A percentile compares a stretch with the other conserved stretches of the same genome.
Conservation (phyloP, 1,140 invertebrate species). For the Ephestia elutella region DNA sequence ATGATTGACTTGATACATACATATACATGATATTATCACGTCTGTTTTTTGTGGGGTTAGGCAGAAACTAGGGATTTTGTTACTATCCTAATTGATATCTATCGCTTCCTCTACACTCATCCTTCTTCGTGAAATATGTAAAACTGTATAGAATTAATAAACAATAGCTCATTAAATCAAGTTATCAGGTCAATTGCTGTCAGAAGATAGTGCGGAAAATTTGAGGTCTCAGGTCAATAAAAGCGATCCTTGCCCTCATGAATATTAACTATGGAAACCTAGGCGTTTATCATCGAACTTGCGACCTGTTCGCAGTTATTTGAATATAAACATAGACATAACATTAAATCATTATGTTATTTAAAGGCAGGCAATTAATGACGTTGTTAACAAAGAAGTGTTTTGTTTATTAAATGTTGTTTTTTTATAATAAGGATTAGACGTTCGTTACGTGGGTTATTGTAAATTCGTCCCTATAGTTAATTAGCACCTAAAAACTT, state of each 20-base stretch:
- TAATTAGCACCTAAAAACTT: too few relatives aligned
- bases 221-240: neutral
- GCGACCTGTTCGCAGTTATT: neutral
- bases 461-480: too few relatives aligned
- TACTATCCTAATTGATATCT: too few relatives aligned
- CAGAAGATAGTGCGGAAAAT: neutral
- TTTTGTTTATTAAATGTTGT: neutral
- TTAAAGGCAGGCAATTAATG: neutral
- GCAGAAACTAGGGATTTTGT: too few relatives aligned
- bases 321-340: conserved; percentile 3
- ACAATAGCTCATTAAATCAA: too few relatives aligned
- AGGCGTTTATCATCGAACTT: neutral
- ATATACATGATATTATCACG: too few relatives aligned
- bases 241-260: neutral
- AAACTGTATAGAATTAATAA: too few relatives aligned
- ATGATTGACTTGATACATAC: too few relatives aligned
- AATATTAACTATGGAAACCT: conserved; percentile 5
- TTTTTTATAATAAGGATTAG: neutral
- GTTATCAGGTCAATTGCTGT: too few relatives aligned
- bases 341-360: neutral
- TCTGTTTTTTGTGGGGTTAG: too few relatives aligned
- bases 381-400: neutral
- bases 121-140: too few relatives aligned
- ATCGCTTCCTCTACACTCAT: too few relatives aligned
- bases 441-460: neutral